Conservation (phyloP, 2,113 vertebrate genomes). For the Ascaphus truei region DNA sequence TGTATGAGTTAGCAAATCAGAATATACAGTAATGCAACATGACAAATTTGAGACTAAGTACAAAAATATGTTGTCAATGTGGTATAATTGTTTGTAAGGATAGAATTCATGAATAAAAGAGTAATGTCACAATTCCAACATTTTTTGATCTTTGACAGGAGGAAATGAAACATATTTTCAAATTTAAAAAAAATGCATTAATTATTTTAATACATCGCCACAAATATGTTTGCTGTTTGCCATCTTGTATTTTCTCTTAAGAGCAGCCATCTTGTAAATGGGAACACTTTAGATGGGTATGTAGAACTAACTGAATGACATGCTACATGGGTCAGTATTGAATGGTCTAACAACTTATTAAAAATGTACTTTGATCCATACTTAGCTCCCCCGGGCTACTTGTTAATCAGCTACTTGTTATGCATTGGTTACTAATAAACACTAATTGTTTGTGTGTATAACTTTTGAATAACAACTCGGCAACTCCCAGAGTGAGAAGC, state of each 20-base stretch:
- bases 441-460: not conserved
- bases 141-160: no score
- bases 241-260: not conserved
- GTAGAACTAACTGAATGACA: constrained; percentile 3
- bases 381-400: constrained; percentile 1
- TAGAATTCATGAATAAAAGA: no score
- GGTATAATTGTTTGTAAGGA: no score
- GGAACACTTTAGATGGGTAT: not conserved
- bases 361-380: not conserved
- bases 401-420: constrained; percentile 13
- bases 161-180: no score
- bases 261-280: not conserved
- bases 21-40: no score
- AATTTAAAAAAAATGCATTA: no score
- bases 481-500: not conserved
- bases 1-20: no score
- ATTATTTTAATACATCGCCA: not conserved
- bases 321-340: constrained; percentile 5
- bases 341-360: constrained; percentile 13
- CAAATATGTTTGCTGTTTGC: no score
- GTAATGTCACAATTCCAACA: no score
- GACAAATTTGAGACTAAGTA: no score
- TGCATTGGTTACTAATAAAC: constrained; percentile 1
- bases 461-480: not conserved
- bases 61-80: no score